Conservation (phyloP, 2,888 invertebrate species). For the Polyommatus icarus region DNA sequence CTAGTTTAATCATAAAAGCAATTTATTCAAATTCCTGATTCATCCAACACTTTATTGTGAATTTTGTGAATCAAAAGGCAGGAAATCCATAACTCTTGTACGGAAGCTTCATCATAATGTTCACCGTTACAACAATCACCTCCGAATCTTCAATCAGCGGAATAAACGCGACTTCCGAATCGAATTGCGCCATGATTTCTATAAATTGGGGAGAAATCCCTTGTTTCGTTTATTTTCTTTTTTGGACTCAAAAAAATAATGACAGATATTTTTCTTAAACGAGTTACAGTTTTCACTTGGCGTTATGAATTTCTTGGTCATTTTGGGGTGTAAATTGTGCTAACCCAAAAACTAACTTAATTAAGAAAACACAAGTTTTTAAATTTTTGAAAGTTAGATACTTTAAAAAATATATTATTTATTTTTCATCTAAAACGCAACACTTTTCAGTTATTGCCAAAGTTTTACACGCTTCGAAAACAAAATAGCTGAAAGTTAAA, state of each 20-base stretch:
- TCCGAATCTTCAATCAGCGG: slow-evolving; percentile 15
- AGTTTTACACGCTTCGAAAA: too few relatives aligned
- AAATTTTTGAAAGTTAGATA: too few relatives aligned
- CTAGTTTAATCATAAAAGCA: too few relatives aligned
- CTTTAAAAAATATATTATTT: too few relatives aligned
- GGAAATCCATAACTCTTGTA: slow-evolving; percentile 18
- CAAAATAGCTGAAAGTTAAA: neutral
- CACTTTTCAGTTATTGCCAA: too few relatives aligned
- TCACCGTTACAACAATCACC: slow-evolving; percentile 12
- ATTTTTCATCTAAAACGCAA: too few relatives aligned
- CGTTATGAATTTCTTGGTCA: neutral
- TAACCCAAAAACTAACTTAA: too few relatives aligned
- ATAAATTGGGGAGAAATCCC: neutral
- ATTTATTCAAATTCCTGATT: neutral
- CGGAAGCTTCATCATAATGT: neutral
- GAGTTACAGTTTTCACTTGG: neutral
- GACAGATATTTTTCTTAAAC: too few relatives aligned
- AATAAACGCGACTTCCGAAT: slow-evolving; percentile 24
- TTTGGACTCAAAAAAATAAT: neutral
- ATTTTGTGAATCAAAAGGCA: slow-evolving; percentile 14
- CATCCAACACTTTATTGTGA: neutral
- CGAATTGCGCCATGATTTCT: slow-evolving; percentile 5
- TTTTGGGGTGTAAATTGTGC: too few relatives aligned
- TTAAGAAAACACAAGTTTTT: too few relatives aligned
- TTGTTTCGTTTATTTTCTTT: neutral